A percentile compares a stretch with the other conserved stretches of the same genome.
phyloP scores from a whole-genome alignment of 2,113 vertebrate genomes.

The Erythrocercus mccallii region DNA sequence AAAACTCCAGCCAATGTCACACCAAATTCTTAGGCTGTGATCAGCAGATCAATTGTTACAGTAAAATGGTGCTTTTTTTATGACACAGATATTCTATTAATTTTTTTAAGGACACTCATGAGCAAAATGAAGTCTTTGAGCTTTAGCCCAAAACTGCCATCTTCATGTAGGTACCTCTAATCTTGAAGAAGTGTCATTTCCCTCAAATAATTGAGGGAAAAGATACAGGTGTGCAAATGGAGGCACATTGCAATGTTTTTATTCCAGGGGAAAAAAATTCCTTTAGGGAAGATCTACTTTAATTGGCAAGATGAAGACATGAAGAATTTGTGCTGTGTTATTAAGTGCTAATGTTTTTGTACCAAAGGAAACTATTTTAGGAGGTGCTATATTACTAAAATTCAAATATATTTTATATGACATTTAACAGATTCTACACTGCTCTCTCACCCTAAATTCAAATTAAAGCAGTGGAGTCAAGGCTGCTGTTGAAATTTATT shows the following conservation, averaged over 20 bases:
- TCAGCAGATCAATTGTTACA: background rate
- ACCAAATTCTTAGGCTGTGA: background rate
- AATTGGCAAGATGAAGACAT: background rate
- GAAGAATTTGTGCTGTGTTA: background rate
- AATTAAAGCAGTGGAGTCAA: background rate
- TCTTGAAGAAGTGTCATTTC: background rate
- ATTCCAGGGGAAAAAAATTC: background rate
- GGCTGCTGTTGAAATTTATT: background rate
- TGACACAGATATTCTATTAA: background rate
- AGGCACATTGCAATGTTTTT: background rate
- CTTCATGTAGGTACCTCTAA: background rate
- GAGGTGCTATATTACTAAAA: background rate
- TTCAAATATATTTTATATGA: background rate
- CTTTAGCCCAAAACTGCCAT: background rate
- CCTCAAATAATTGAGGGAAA: background rate
- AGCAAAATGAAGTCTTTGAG: background rate
- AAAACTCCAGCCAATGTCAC: background rate
- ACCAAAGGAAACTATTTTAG: background rate
- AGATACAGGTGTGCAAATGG: background rate
- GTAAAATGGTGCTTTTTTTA: background rate
- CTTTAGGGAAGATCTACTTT: background rate
- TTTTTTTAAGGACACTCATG: background rate
- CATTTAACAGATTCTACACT: background rate
- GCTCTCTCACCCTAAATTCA: background rate
- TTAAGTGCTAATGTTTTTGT: background rate